Base-by-base conservation (phyloP, 1,140 invertebrate species). In the Drosophila ironensis region DNA sequence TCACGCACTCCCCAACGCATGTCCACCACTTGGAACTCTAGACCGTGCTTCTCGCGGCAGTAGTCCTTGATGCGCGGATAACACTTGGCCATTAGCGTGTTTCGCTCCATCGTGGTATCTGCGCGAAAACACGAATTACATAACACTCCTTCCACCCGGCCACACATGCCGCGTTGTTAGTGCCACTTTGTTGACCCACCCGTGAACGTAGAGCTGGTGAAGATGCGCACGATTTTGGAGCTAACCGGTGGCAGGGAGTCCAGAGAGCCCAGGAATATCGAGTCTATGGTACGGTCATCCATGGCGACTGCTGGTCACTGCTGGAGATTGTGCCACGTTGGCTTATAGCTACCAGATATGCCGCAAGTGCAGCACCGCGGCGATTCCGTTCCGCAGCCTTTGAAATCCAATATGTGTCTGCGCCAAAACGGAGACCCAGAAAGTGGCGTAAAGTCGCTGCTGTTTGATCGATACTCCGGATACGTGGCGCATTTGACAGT, bases 11-110 rank as follows among this genome's bases (percentile, higher is more conserved):
- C 98, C 98, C 98, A 99, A 90, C 98, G 92, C 98, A 99, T 99
- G 91, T 99, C 98, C 14, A 99, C 98, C 0, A 99, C 98, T 93
- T 99, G 98, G 93, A 99, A 99, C 89, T 99, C 98, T n/a, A 99
- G 91, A 0, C 98, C 98, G 77, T 99, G 97, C 87, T 97, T 98
- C 90, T 99, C 98, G 59, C 98, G 91, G 87, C 98, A 99, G 90
- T 98, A 99, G 87, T 99, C 97, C 88, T 99, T 99, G 35, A 99
- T 93, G 88, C 95, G 95, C 0, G 98, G 98, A 91, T 99, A 99
- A 54, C 98, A 98, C 90, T 99, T 97, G 25, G 98, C 97, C 98
- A 99, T 99, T 9, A 99, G 87, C 0, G 97, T 98, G 91, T 99
- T 99, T 74, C 98, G 92, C 90, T 99, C 98, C 93, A 99, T 95